These are phyloP conservation scores for Hippoglossus stenolepis DNA, from an alignment of 2,113 vertebrate species.

Conservation along the genomic window DNA sequence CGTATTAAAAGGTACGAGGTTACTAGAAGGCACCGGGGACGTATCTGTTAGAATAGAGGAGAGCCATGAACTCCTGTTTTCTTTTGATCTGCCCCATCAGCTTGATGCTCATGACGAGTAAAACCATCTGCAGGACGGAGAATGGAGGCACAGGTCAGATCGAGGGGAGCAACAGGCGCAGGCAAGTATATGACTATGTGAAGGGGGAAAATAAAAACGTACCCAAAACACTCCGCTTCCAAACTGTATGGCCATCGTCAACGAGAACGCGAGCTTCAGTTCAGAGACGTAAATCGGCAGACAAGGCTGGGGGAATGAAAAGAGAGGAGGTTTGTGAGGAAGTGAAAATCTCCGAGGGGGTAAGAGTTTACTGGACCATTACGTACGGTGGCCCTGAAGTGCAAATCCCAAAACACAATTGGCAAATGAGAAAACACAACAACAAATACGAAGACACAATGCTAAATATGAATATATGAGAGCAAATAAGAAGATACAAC, in stretches of 20 bases:
- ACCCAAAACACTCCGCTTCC: constrained; percentile 79
- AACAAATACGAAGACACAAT: too few species aligned
- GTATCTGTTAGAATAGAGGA: constrained; percentile 77
- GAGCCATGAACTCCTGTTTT: constrained; percentile 77
- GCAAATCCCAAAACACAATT: too few species aligned
- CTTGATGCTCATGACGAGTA: constrained; percentile 76
- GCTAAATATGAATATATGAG: too few species aligned
- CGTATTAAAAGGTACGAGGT: constrained; percentile 40
- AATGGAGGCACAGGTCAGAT: background rate
- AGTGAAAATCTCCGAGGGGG: too few species aligned
- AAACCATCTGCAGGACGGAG: constrained; percentile 50
- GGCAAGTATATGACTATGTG: background rate
- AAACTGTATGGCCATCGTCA: constrained; percentile 74
- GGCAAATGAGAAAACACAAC: too few species aligned
- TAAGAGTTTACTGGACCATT: too few species aligned
- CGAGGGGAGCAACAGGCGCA: background rate
- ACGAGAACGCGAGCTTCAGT: constrained; percentile 72
- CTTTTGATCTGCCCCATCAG: constrained; percentile 76
- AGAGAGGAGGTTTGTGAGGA: background rate
- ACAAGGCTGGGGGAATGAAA: constrained; percentile 61
- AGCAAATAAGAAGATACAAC: too few species aligned
- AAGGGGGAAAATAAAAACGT: background rate
- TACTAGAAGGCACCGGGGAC: constrained; percentile 76
- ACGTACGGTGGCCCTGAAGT: too few species aligned
- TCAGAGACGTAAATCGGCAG: constrained; percentile 72